Conservation (phyloP, 2,797 vertebrate species). For the Melanotaenia maccullochi region DNA sequence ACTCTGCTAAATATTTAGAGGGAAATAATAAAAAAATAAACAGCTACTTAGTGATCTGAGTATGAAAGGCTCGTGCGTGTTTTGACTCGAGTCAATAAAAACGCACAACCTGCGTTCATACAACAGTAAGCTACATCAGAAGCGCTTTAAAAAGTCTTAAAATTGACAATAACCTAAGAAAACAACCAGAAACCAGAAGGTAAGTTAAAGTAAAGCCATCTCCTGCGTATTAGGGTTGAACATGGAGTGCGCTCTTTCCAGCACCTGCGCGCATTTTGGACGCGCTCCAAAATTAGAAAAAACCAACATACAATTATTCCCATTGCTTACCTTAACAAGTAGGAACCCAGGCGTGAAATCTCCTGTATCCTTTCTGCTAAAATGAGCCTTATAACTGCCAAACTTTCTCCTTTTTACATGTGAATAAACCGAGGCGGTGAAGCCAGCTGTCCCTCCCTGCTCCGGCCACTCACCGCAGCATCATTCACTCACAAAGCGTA, state of each 20-base stretch:
- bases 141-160: not conserved
- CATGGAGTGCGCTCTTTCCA: slow-evolving; percentile 38
- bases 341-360: slow-evolving; percentile 8
- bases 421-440: slow-evolving; percentile 8
- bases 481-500: not conserved
- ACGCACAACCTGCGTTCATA: too few species aligned
- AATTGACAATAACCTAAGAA: not conserved
- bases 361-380: slow-evolving; percentile 6
- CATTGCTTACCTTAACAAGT: slow-evolving; percentile 54
- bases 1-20: too few species aligned
- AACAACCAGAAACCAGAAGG: not conserved
- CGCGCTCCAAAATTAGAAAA: not conserved
- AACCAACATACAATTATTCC: too few species aligned
- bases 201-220: not conserved
- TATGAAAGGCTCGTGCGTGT: too few species aligned
- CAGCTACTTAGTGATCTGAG: too few species aligned
- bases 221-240: not conserved
- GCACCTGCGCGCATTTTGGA: slow-evolving; percentile 54
- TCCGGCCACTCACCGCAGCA: slow-evolving; percentile 25
- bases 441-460: not conserved
- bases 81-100: too few species aligned
- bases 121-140: too few species aligned
- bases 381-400: not conserved
- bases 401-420: slow-evolving; percentile 25
- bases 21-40: too few species aligned